These are phyloP conservation scores for Lacerta agilis DNA, from an alignment of 2,797 vertebrate genomes.

Conservation along the genomic window DNA sequence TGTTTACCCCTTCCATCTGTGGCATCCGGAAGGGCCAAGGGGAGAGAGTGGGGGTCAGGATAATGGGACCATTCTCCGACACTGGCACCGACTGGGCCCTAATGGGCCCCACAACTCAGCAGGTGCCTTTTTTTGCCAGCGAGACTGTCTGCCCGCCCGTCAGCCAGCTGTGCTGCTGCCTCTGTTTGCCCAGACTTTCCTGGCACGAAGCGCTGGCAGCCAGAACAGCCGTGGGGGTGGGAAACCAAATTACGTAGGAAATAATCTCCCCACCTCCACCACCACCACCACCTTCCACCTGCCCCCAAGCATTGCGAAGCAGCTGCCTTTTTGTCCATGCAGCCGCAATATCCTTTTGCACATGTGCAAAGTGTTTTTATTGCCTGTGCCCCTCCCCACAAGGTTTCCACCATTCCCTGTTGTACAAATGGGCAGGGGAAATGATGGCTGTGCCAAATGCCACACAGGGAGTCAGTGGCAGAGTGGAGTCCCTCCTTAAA, in stretches of 20 bases:
- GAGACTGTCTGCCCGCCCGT: background rate
- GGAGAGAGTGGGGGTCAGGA: background rate
- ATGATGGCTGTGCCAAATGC: background rate
- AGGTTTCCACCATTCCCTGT: background rate
- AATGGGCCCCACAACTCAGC: conserved; percentile 1
- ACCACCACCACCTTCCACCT: no score
- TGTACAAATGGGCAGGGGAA: background rate
- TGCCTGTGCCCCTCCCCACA: background rate
- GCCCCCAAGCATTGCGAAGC: background rate
- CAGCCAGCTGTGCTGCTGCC: background rate
- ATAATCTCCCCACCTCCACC: no score
- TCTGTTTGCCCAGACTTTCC: conserved; percentile 11
- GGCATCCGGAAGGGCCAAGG: conserved; percentile 6
- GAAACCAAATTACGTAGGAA: background rate
- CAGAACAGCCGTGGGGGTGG: background rate
- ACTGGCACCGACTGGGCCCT: conserved; percentile 2
- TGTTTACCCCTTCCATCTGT: conserved; percentile 4
- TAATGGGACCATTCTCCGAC: conserved; percentile 16
- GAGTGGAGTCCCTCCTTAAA: background rate
- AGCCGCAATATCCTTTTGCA: background rate
- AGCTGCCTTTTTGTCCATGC: background rate
- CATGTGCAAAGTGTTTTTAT: background rate
- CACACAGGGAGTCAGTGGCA: background rate
- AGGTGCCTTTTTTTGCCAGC: conserved; percentile 5
- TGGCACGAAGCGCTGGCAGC: background rate